Evolutionary conservation across 2,888 invertebrate genomes (phyloP).

Genomic region (Zygogramma bicolorata): DNA sequence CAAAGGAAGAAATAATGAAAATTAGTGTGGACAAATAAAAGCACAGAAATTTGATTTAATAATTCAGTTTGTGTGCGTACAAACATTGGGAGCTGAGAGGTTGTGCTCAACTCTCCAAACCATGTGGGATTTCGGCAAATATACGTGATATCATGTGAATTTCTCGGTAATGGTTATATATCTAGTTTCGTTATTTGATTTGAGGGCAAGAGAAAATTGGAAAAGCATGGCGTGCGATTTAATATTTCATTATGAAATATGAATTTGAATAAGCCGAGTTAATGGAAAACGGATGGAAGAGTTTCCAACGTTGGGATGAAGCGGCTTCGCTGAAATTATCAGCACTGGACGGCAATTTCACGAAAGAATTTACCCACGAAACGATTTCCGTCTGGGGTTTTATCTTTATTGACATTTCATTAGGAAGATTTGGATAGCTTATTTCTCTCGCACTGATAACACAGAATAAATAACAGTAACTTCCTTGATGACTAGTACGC

Average conservation of each 20-base stretch:
- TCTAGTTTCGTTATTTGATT: background rate
- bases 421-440: no score
- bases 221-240: background rate
- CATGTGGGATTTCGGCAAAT: background rate
- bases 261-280: background rate
- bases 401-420: no score
- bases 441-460: background rate
- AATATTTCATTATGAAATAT: background rate
- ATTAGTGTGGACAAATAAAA: background rate
- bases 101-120: background rate
- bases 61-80: background rate
- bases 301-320: background rate
- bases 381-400: background rate
- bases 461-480: no score
- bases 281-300: background rate
- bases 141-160: background rate
- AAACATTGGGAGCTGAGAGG: background rate
- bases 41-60: background rate
- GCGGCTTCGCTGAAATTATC: background rate
- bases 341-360: background rate
- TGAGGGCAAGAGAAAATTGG: background rate
- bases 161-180: background rate
- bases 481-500: no score
- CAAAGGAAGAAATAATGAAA: background rate
- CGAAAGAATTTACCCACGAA: background rate